Conservation (phyloP, 2,888 invertebrate genomes). For the Augochlorella aurata region DNA sequence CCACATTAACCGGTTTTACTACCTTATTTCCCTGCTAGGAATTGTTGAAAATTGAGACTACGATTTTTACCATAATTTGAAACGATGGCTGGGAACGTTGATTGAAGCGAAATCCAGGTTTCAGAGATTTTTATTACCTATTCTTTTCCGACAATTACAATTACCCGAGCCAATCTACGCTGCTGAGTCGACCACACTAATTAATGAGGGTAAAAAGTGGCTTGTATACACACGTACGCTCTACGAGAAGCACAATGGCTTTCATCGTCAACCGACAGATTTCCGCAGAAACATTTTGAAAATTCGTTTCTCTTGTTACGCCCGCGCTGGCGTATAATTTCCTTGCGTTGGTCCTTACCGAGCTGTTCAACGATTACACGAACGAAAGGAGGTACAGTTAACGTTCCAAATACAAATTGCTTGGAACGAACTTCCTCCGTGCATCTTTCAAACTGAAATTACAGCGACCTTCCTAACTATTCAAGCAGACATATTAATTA, state of each 20-base stretch:
- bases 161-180: not conserved
- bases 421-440: not conserved
- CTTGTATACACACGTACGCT: slow-evolving; percentile 6
- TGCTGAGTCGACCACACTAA: slow-evolving; percentile 7
- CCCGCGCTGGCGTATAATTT: not conserved
- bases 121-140: not conserved
- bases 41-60: not conserved
- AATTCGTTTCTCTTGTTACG: not conserved
- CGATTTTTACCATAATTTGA: not conserved
- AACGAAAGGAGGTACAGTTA: not conserved
- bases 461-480: not conserved
- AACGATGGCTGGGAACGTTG: not conserved
- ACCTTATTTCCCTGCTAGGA: too few relatives aligned
- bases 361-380: not conserved
- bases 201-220: slow-evolving; percentile 3
- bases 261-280: not conserved
- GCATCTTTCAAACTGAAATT: slow-evolving; percentile 10
- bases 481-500: slow-evolving; percentile 31
- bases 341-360: too few relatives aligned
- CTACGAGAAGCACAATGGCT: not conserved
- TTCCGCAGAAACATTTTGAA: slow-evolving; percentile 1
- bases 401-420: slow-evolving; percentile 23
- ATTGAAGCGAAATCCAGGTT: not conserved
- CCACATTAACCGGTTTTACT: too few relatives aligned
- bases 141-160: not conserved